A percentile compares a stretch with the other conserved stretches of the same genome.
These are phyloP conservation scores for Fragum fragum DNA, from an alignment of 2,888 invertebrate genomes.

Conservation along the genomic window DNA sequence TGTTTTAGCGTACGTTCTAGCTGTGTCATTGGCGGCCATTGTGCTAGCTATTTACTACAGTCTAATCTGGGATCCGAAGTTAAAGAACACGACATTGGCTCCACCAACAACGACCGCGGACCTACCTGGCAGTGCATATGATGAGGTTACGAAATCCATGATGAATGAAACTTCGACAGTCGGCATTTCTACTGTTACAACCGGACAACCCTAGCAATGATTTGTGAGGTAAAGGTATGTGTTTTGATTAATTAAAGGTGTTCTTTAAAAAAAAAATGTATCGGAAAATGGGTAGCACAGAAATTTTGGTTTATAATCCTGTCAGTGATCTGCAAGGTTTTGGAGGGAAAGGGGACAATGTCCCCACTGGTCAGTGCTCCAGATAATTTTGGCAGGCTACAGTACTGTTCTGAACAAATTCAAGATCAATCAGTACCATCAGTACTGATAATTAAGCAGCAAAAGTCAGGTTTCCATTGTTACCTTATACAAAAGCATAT, in stretches of 20 bases:
- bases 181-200: not conserved
- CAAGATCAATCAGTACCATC: too few species aligned
- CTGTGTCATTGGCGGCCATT: conserved; percentile 97
- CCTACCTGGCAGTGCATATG: conserved; percentile 15
- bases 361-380: too few species aligned
- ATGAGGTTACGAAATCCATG: conserved; percentile 33
- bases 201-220: conserved; percentile 20
- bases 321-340: too few species aligned
- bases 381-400: too few species aligned
- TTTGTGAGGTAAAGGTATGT: not conserved
- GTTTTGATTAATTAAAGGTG: not conserved
- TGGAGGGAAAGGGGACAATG: too few species aligned
- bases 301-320: not conserved
- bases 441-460: too few species aligned
- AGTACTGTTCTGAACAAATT: too few species aligned
- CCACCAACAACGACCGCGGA: conserved; percentile 45
- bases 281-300: not conserved
- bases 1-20: conserved; percentile 96
- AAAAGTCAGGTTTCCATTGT: too few species aligned
- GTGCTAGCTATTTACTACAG: conserved; percentile 97
- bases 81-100: conserved; percentile 72
- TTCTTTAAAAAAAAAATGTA: not conserved
- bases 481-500: too few species aligned
- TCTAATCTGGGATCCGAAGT: conserved; percentile 96
- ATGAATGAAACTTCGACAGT: conserved; percentile 52